A percentile compares a stretch with the other conserved stretches of the same genome.
These are phyloP conservation scores for Diplosoma virens DNA, from an alignment of 23 tunicate genomes.

Conservation along the genomic window DNA sequence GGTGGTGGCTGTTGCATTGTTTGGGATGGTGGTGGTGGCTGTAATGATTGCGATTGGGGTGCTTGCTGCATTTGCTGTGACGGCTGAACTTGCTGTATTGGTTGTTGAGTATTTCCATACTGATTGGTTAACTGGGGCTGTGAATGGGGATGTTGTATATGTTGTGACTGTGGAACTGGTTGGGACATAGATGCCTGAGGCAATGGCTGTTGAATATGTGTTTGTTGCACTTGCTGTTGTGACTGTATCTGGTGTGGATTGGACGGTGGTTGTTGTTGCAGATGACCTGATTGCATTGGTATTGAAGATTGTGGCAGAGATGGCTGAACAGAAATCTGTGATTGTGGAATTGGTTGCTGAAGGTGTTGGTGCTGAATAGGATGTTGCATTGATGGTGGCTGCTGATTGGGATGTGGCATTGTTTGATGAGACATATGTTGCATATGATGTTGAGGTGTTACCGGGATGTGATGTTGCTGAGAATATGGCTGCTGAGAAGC, in stretches of 20 bases:
- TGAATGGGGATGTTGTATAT: slow-evolving; percentile 10
- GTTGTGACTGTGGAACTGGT: background rate
- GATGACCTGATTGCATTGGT: background rate
- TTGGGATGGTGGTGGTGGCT: background rate
- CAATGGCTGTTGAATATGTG: background rate
- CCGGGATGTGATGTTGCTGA: background rate
- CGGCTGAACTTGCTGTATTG: slow-evolving; percentile 15
- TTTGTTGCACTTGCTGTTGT: no score
- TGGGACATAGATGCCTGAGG: background rate
- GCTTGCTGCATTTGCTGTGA: background rate
- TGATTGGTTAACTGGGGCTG: slow-evolving; percentile 10
- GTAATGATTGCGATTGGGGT: background rate
- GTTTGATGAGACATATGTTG: background rate
- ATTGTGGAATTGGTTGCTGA: slow-evolving; percentile 6
- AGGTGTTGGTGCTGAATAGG: background rate
- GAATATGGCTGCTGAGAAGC: slow-evolving; percentile 7
- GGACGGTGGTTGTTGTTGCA: slow-evolving; percentile 20
- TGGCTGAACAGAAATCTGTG: background rate
- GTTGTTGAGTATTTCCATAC: slow-evolving; percentile 12
- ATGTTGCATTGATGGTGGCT: slow-evolving; percentile 5
- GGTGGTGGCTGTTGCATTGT: background rate
- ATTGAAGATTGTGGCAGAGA: background rate
- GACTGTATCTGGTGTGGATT: background rate
- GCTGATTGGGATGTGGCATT: background rate
- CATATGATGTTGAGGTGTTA: no score